Base-by-base conservation (phyloP, 2,113 vertebrate species). In the Numida meleagris region DNA sequence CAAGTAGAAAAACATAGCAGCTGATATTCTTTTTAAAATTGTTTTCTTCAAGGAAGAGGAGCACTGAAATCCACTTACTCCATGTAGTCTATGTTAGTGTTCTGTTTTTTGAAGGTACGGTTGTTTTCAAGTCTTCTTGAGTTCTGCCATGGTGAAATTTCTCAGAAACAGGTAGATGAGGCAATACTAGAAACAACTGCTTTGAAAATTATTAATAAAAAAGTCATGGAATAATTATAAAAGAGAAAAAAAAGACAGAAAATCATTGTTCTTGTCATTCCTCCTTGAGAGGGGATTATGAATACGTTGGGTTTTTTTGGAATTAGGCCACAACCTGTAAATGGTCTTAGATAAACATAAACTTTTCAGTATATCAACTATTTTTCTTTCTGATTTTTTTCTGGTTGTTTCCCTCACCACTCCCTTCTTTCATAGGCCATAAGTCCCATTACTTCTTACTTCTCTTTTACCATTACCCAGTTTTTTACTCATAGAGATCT, bases 201-300 rank as follows among this genome's bases (percentile, higher is more conserved):
- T 90, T 81, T 76, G 40, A 51, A 83, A 57, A 72, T 34, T 46
- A 10, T 20, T 83, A 24, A 40, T 76, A 29, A 78, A 76, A 70
- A 42, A 4, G 3, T 14, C 6, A 55, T 34, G 1, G 19, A 46
- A 80, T 61, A 33, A 15, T 21, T 82, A 16, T 27, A 19, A 45
- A 19, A 21, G 13, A 18, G 2, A 0, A 6, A n/a, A 27, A 63
- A 53, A 63, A 11, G 33, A 20, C 9, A 66, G 50, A 67, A 78
- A 46, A 31, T 48, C 1, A 1, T 77, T 20, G 21, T 9, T 65
- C 11, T 73, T 2, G 0, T 4, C 14, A 33, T 59, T 77, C 77
- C 1, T 1, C 0, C n/a, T 70, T 17, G 23, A 70, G 0, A 46
- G 17, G 50, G 50, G 14, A 51, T 78, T 53, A 8, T 53, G 34